A percentile compares a stretch with the other conserved stretches of the same genome.
Evolutionary conservation across 2,888 invertebrate species (phyloP).

Genomic region (Saturnia pavonia): DNA sequence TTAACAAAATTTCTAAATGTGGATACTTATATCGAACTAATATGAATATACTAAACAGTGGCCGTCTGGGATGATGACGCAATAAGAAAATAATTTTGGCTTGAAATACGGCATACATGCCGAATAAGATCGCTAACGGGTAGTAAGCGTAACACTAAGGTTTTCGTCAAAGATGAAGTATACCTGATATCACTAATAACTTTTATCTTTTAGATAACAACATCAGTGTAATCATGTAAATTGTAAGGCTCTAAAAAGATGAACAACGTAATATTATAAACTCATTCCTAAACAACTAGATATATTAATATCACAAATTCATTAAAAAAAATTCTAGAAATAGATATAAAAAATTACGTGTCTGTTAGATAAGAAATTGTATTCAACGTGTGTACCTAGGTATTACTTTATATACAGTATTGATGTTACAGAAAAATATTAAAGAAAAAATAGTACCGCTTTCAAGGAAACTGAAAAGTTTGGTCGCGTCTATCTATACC

Average conservation of each 20-base stretch:
- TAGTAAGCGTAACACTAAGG: background rate
- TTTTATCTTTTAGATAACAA: background rate
- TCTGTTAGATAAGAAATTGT: background rate
- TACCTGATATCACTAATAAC: background rate
- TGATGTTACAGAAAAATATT: no score
- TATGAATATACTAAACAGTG: no score
- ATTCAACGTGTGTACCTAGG: background rate
- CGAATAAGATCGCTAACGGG: no score
- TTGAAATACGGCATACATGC: no score
- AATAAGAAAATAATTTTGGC: no score
- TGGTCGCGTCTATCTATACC: no score
- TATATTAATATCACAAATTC: background rate
- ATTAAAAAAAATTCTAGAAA: no score
- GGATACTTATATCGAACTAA: background rate
- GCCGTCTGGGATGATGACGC: no score
- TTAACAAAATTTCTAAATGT: background rate
- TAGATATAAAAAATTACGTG: no score
- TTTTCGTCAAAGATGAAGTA: background rate
- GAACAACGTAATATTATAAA: background rate
- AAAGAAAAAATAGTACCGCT: no score
- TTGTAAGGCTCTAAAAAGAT: background rate
- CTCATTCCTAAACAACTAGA: background rate
- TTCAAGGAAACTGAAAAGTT: no score
- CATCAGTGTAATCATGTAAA: background rate
- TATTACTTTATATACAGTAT: no score